Base-by-base conservation (phyloP, 2,113 vertebrate species). In the Acanthisitta chloris region DNA sequence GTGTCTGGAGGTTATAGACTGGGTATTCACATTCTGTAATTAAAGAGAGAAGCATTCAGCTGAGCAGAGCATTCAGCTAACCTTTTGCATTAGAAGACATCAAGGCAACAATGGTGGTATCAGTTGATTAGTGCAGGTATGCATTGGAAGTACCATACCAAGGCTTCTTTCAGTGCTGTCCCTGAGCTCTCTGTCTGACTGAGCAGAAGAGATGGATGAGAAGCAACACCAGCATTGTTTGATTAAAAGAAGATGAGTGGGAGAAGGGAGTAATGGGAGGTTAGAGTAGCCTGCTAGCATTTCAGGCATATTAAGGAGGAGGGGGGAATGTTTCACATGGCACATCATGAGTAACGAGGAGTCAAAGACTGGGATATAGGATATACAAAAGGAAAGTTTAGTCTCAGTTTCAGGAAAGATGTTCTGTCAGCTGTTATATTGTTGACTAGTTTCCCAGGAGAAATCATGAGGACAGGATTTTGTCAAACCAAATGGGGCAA, bases 401-500 rank as follows among this genome's bases (percentile, higher is more conserved):
- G 91, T 85, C 90, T 91, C 86, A 24, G 46, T 83, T 88, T 86
- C 90, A 81, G 90, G 74, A 88, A 94, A 92, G 90, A 87, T 94
- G 57, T 91, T 95, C 78, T 6, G 16, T 85, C 62, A 90, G 84
- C 71, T 90, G 62, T 78, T 90, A 64, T 1, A 38, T 26, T 79
- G 78, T 81, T 94, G 86, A 85, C 57, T 91, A 11, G 40, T 86
- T 91, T 94, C 81, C 81, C 76, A 59, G 58, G 66, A 87, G 66
- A 94, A 96, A 66, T 85, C 12, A 34, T 0, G 7, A 81, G 33
- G 81, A 66, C 3, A 6, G n/a, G 67, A 73, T 62, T 82, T 91
- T 91, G 91, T 2, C 43, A 94, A 96, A 90, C 34, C 29, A 76
- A 89, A 54, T 14, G 12, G 52, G 38, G 59, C 72, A 58, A 94